phyloP scores from a whole-genome alignment of 2,888 invertebrate genomes.

The Caenorhabditis sp. region DNA sequence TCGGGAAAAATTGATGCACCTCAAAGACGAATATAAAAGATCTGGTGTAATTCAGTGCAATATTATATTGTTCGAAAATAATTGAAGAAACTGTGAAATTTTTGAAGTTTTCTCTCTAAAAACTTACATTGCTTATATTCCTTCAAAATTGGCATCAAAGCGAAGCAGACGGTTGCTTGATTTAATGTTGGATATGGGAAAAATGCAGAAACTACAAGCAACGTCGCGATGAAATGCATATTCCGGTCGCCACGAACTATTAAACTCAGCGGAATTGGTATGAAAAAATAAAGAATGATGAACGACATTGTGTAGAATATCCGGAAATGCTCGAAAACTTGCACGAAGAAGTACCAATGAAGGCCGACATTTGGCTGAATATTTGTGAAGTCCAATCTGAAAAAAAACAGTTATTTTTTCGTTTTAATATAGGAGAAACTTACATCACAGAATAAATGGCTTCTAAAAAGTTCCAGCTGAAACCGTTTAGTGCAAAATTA shows the following conservation, averaged over 20 bases:
- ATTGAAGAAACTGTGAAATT: no score
- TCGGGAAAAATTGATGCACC: no score
- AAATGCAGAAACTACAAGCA: constrained; percentile 83
- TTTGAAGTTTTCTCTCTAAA: background rate
- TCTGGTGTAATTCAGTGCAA: no score
- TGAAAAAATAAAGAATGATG: constrained; percentile 92
- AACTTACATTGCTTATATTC: constrained; percentile 74
- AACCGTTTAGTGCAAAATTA: constrained; percentile 17
- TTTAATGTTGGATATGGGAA: constrained; percentile 96
- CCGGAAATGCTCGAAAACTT: constrained; percentile 99
- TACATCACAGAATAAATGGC: constrained; percentile 55
- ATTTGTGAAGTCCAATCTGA: constrained; percentile 82
- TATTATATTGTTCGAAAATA: no score
- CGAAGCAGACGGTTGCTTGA: constrained; percentile 89
- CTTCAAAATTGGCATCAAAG: constrained; percentile 88
- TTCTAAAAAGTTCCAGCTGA: constrained; percentile 31
- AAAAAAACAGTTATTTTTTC: no score
- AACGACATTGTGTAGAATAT: constrained; percentile 93
- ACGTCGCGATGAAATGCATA: constrained; percentile 73
- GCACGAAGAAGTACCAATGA: constrained; percentile 99
- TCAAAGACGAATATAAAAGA: no score
- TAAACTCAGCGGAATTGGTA: constrained; percentile 82
- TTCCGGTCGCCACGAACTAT: constrained; percentile 73
- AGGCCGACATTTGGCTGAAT: constrained; percentile 94
- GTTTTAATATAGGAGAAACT: no score